Evolutionary conservation across 1,140 invertebrate species (phyloP).

Genomic region (Drosophila sechellia): DNA sequence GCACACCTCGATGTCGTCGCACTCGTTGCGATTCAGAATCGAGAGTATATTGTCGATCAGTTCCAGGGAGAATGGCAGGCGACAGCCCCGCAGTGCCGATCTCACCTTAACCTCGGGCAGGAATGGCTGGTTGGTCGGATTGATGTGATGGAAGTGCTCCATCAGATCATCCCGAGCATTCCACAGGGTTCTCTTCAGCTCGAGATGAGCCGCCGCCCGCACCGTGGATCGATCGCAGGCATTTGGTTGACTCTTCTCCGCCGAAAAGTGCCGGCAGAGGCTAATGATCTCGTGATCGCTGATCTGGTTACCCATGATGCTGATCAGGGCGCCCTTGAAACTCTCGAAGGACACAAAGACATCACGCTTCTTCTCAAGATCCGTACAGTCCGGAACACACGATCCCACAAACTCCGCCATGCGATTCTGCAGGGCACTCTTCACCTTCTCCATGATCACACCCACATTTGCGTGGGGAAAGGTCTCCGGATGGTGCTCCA

Average conservation of each 20-base stretch:
- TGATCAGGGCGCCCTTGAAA: conserved; percentile 87
- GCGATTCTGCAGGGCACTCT: conserved; percentile 85
- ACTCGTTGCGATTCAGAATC: conserved; percentile 87
- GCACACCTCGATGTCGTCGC: conserved; percentile 86
- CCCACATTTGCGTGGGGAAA: conserved; percentile 89
- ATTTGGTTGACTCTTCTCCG: conserved; percentile 84
- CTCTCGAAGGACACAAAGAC: conserved; percentile 84
- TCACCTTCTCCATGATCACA: conserved; percentile 89
- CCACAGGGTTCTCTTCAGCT: conserved; percentile 89
- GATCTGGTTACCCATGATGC: conserved; percentile 87
- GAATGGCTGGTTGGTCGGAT: conserved; percentile 86
- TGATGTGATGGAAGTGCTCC: conserved; percentile 88
- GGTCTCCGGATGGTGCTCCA: conserved; percentile 92
- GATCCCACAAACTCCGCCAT: conserved; percentile 51
- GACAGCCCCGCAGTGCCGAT: conserved; percentile 87
- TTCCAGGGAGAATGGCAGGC: conserved; percentile 88
- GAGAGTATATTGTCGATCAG: conserved; percentile 89
- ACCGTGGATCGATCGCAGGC: conserved; percentile 75
- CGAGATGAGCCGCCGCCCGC: conserved; percentile 87
- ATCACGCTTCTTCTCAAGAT: conserved; percentile 47
- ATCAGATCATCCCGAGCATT: conserved; percentile 88
- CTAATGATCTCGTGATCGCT: conserved; percentile 92
- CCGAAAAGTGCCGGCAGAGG: conserved; percentile 87
- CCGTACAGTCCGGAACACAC: conserved; percentile 53
- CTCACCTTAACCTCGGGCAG: conserved; percentile 86